Evolutionary conservation across 2,797 vertebrate genomes (phyloP).

Genomic region (Dendrocincla tyrannina): DNA sequence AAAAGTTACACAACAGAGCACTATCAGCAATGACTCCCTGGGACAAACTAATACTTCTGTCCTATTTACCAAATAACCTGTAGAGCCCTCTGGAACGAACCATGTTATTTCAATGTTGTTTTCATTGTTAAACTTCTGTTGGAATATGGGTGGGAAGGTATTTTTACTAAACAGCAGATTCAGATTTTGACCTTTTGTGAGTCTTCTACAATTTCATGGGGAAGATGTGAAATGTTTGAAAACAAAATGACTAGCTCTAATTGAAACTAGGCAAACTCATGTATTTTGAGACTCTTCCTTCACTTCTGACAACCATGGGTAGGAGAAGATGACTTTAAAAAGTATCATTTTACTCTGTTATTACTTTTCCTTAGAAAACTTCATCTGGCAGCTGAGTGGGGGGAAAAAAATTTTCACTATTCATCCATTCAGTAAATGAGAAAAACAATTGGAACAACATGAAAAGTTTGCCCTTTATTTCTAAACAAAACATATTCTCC

Average conservation of each 20-base stretch:
- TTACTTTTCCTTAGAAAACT: neutral
- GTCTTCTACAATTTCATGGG: neutral
- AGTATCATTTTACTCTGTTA: neutral
- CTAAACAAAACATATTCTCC: neutral
- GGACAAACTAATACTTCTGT: neutral
- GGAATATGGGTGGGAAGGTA: neutral
- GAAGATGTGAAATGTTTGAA: neutral
- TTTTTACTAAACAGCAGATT: neutral
- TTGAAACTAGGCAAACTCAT: neutral
- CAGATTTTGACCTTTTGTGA: neutral
- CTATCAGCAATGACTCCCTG: neutral
- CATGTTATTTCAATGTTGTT: neutral
- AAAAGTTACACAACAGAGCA: neutral
- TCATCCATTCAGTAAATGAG: neutral
- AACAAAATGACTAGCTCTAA: neutral
- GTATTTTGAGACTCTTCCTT: neutral
- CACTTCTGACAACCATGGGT: neutral
- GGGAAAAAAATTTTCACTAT: neutral
- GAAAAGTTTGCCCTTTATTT: neutral
- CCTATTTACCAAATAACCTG: neutral
- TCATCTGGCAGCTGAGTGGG: neutral
- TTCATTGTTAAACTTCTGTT: neutral
- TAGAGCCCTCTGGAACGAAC: neutral
- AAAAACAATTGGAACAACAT: neutral
- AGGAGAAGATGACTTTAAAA: neutral